phyloP scores from a whole-genome alignment of 2,888 invertebrate species.

The Dione vanillae region DNA sequence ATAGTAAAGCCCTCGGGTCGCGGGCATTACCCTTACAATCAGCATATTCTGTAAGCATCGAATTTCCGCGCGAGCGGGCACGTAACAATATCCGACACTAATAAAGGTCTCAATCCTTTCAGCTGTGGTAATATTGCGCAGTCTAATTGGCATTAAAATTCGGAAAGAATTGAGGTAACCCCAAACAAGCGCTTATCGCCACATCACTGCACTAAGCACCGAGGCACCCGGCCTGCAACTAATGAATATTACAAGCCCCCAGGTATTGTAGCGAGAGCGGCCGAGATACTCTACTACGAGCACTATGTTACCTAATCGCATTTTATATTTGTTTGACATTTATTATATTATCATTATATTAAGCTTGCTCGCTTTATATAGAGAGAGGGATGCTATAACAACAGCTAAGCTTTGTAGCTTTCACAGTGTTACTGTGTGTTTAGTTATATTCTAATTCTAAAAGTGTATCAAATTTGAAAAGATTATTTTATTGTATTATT shows the following conservation, averaged over 20 bases:
- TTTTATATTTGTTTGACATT: conserved; percentile 21
- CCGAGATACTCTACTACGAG: conserved; percentile 27
- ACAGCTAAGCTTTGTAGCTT: neutral
- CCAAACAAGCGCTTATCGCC: conserved; percentile 78
- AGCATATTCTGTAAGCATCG: conserved; percentile 49
- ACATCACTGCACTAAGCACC: conserved; percentile 67
- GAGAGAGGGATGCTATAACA: conserved; percentile 1
- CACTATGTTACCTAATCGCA: conserved; percentile 22
- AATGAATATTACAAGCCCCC: conserved; percentile 74
- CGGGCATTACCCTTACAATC: conserved; percentile 49
- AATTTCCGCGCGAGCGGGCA: conserved; percentile 67
- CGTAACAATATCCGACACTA: conserved; percentile 81
- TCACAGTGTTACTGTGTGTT: neutral
- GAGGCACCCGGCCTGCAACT: conserved; percentile 52
- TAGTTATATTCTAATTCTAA: no score
- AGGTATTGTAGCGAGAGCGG: conserved; percentile 63
- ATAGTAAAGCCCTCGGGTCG: conserved; percentile 46
- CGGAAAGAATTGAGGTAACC: conserved; percentile 75
- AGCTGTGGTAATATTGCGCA: conserved; percentile 73
- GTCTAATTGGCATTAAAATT: conserved; percentile 81
- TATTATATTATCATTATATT: conserved; percentile 20
- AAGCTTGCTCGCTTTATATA: neutral
- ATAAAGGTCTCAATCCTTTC: conserved; percentile 79
- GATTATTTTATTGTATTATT: no score
- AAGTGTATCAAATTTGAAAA: no score